Base-by-base conservation (phyloP, 2,113 vertebrate species). In the Misgurnus mizolepis region DNA sequence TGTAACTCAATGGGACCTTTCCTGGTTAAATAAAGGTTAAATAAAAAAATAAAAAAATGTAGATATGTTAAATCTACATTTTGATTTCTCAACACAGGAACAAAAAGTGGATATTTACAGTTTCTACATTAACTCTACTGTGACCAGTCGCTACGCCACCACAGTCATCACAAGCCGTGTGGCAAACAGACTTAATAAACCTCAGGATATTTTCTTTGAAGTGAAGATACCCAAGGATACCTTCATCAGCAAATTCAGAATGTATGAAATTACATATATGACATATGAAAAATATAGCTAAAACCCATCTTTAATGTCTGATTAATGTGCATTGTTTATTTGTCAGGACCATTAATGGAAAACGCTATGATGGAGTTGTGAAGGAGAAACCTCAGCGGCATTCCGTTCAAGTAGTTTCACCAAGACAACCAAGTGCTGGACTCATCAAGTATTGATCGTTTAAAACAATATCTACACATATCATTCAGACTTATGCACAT, bases 231-330 rank as follows among this genome's bases (percentile, higher is more conserved):
- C 98, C 60, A 99, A 96, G 86, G 95, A 95, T 7, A 96, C 96
- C 84, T 98, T 98, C 92, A 98, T 99, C 90, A 95, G 93, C 82
- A 96, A 95, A 89, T 99, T 99, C 79, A 94, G 87, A 90, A 95
- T 99, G 98, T 99, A n/a, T 58, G n/a, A 18, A 18, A 47, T 1
- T 34, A 3, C 27, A 34, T 34, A 34, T 34, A 2, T 34, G 22
- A 22, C 22, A 22, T 22, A 22, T 22, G 22, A 22, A 34, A 34
- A 34, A 2, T 34, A 34, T 34, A 2, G 27, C 27, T 34, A 1
- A 34, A 34, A 34, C 27, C 27, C 1, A 2, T 47, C 10, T 4
- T 47, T 10, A 11, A 53, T 12, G 49, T 53, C 4, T 53, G 12
- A 53, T 12, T 12, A 53, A 14, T 53, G 49, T 50, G 49, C 11